phyloP scores from a whole-genome alignment of 2,888 invertebrate genomes.

The Campaea margaritaria region DNA sequence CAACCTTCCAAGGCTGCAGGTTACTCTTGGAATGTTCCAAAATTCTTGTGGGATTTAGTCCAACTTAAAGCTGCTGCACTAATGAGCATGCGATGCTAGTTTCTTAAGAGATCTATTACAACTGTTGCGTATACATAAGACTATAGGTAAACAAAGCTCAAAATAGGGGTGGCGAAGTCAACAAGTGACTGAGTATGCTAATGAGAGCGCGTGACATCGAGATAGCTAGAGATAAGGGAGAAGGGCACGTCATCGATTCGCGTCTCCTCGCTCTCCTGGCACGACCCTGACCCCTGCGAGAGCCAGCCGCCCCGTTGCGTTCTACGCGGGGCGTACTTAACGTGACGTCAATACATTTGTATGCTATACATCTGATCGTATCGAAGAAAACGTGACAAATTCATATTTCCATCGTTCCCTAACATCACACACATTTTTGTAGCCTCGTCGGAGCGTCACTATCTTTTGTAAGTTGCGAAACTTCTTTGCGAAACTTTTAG shows the following conservation, averaged over 20 bases:
- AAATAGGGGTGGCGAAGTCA: constrained; percentile 34
- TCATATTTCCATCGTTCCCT: constrained; percentile 8
- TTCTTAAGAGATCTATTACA: constrained; percentile 23
- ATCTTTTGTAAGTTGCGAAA: constrained; percentile 7
- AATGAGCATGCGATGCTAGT: constrained; percentile 38
- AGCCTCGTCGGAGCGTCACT: background rate
- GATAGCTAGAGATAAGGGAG: constrained; percentile 47
- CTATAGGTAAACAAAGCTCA: constrained; percentile 24
- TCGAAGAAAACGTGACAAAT: constrained; percentile 23
- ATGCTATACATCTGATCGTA: constrained; percentile 23
- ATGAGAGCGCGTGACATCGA: constrained; percentile 29
- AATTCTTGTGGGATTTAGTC: constrained; percentile 42
- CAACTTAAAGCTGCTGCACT: constrained; percentile 44
- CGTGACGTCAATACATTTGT: constrained; percentile 44
- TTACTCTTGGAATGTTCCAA: constrained; percentile 49
- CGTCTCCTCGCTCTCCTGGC: constrained; percentile 55
- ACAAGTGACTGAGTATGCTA: constrained; percentile 47
- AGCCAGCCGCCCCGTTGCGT: constrained; percentile 44
- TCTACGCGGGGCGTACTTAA: constrained; percentile 37
- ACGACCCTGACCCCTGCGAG: constrained; percentile 67
- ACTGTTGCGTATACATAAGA: constrained; percentile 2
- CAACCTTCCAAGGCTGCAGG: constrained; percentile 53
- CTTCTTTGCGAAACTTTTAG: constrained; percentile 28
- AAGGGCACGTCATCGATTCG: constrained; percentile 69
- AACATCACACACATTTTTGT: constrained; percentile 4